Evolutionary conservation across 2,113 vertebrate genomes (phyloP).

Genomic region (Bufo gargarizans): DNA sequence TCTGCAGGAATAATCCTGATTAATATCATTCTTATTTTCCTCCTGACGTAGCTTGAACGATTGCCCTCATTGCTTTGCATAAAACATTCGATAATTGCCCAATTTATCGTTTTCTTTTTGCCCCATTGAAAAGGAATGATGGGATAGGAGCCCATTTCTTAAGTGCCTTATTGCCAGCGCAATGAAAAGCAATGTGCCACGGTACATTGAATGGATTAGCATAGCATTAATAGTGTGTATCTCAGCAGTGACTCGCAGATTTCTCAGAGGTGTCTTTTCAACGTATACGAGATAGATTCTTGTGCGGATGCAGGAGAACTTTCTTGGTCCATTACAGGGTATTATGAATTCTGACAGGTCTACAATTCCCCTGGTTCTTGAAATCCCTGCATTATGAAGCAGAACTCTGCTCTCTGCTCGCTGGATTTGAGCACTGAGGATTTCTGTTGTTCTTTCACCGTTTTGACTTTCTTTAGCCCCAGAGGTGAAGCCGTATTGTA

Average conservation of each 20-base stretch:
- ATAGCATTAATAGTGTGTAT: slow-evolving; percentile 40
- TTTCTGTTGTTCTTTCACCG: background rate
- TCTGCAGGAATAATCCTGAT: slow-evolving; percentile 18
- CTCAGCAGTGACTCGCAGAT: slow-evolving; percentile 11
- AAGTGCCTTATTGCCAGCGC: slow-evolving; percentile 21
- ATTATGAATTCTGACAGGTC: slow-evolving; percentile 35
- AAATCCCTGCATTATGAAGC: slow-evolving; percentile 34
- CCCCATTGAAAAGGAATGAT: slow-evolving; percentile 24
- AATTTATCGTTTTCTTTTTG: slow-evolving; percentile 31
- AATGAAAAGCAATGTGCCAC: slow-evolving; percentile 31
- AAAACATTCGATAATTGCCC: slow-evolving; percentile 23
- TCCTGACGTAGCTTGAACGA: slow-evolving; percentile 7
- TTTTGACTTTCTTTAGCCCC: background rate
- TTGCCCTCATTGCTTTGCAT: background rate
- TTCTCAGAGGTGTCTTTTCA: slow-evolving; percentile 26
- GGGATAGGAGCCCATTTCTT: background rate
- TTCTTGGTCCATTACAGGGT: slow-evolving; percentile 32
- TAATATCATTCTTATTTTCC: slow-evolving; percentile 17
- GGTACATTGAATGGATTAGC: slow-evolving; percentile 40
- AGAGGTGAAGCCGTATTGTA: background rate
- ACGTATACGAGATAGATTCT: background rate
- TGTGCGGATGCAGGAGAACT: slow-evolving; percentile 28
- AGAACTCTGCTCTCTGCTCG: background rate
- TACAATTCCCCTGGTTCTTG: slow-evolving; percentile 31
- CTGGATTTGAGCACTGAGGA: background rate